Evolutionary conservation across 2,797 vertebrate species (phyloP).

Genomic region (Sternarchorhynchus goeldii): DNA sequence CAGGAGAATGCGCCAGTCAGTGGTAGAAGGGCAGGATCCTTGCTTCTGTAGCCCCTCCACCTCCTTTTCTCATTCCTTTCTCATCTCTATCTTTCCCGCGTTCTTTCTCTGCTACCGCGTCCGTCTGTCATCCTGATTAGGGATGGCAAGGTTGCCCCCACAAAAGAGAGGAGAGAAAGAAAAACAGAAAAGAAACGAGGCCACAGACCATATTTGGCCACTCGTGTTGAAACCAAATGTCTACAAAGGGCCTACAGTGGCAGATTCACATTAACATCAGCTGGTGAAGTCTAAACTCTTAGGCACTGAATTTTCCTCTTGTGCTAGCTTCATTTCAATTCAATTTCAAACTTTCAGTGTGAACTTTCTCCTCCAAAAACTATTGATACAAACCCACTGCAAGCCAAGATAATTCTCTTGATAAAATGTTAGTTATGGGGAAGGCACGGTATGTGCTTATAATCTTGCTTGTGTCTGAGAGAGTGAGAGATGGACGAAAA

Average conservation of each 20-base stretch:
- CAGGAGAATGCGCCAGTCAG: constrained; percentile 13
- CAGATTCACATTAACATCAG: constrained; percentile 34
- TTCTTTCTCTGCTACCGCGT: constrained; percentile 45
- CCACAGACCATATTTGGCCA: constrained; percentile 42
- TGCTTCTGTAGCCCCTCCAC: constrained; percentile 23
- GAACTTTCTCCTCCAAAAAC: constrained; percentile 1
- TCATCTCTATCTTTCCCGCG: constrained; percentile 40
- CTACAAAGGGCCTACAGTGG: constrained; percentile 8
- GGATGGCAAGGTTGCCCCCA: constrained; percentile 50
- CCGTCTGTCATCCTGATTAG: constrained; percentile 56
- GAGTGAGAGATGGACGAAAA: constrained; percentile 23
- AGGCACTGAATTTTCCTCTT: constrained; percentile 13
- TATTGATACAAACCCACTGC: neutral
- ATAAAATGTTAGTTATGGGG: too few species aligned
- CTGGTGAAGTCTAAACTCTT: constrained; percentile 1
- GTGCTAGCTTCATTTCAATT: neutral
- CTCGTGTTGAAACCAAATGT: constrained; percentile 31
- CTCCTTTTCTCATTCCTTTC: constrained; percentile 19
- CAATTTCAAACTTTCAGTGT: neutral
- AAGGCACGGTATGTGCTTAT: constrained; percentile 1
- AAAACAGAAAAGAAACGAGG: constrained; percentile 44
- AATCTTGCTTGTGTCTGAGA: constrained; percentile 22
- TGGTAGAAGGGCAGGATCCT: constrained; percentile 23
- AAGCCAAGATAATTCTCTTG: neutral
- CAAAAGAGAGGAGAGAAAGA: constrained; percentile 50